These are phyloP conservation scores for Poliocrania exsul DNA, from an alignment of 2,797 vertebrate genomes.

Conservation along the genomic window DNA sequence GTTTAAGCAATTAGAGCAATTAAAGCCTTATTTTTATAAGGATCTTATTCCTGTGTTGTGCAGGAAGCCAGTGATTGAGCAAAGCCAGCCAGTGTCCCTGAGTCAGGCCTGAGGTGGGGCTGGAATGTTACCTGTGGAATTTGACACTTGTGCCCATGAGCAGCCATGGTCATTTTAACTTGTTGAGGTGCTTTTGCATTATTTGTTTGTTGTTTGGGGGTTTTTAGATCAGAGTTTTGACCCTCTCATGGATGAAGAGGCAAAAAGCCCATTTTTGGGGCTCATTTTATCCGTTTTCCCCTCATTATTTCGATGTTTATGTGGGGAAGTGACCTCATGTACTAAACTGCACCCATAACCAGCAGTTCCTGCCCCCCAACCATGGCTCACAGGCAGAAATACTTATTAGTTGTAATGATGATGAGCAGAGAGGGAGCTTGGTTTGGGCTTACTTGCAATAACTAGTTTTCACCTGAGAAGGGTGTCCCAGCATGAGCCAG, in stretches of 20 bases:
- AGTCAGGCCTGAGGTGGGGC: slow-evolving; percentile 4
- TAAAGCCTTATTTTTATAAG: slow-evolving; percentile 2
- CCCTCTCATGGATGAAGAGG: neutral
- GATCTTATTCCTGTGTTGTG: neutral
- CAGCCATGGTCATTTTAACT: neutral
- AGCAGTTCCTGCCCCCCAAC: neutral
- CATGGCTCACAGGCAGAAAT: neutral
- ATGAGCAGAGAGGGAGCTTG: neutral
- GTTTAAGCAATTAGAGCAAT: slow-evolving; percentile 32
- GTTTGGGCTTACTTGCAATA: neutral
- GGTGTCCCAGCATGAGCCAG: neutral
- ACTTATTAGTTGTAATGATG: neutral
- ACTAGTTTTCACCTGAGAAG: slow-evolving; percentile 23
- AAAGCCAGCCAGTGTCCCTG: neutral
- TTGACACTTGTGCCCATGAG: neutral
- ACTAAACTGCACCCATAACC: neutral
- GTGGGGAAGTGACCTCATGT: neutral
- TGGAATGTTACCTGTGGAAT: neutral
- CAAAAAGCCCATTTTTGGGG: rapidly evolving
- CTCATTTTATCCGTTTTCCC: neutral
- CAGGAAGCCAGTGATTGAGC: slow-evolving; percentile 5
- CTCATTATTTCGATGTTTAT: neutral
- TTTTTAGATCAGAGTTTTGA: neutral
- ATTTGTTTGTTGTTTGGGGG: neutral
- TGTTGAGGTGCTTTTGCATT: neutral